These are phyloP conservation scores for Florisuga fusca DNA, from an alignment of 2,797 vertebrate genomes.

Conservation along the genomic window DNA sequence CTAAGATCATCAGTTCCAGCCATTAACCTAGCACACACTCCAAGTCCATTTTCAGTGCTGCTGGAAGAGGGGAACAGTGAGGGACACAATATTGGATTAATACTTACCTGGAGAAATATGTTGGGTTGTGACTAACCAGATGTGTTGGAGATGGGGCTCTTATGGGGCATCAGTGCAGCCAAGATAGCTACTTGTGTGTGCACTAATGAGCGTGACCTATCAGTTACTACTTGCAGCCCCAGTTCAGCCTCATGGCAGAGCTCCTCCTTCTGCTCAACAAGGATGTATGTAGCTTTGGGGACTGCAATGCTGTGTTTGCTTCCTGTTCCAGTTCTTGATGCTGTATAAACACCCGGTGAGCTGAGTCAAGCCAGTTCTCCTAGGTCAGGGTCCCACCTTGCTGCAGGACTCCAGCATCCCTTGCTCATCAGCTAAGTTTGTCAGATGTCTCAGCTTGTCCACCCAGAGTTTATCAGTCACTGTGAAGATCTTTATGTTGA, in stretches of 20 bases:
- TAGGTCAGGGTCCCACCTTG: background rate
- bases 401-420: background rate
- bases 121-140: background rate
- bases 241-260: background rate
- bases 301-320: background rate
- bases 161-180: background rate
- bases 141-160: background rate
- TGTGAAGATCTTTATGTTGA: background rate
- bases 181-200: background rate
- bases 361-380: background rate
- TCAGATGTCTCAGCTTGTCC: background rate
- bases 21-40: too few relatives aligned
- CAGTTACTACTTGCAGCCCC: background rate
- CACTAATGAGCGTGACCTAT: background rate
- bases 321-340: background rate
- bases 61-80: background rate
- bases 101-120: background rate
- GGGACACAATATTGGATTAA: background rate
- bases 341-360: background rate
- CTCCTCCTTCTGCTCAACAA: background rate
- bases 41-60: background rate
- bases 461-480: background rate
- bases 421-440: background rate
- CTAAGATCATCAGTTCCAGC: too few relatives aligned
- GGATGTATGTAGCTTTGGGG: background rate